Base-by-base conservation (phyloP, 2,888 invertebrate species). In the Chydorus sphaericus region DNA sequence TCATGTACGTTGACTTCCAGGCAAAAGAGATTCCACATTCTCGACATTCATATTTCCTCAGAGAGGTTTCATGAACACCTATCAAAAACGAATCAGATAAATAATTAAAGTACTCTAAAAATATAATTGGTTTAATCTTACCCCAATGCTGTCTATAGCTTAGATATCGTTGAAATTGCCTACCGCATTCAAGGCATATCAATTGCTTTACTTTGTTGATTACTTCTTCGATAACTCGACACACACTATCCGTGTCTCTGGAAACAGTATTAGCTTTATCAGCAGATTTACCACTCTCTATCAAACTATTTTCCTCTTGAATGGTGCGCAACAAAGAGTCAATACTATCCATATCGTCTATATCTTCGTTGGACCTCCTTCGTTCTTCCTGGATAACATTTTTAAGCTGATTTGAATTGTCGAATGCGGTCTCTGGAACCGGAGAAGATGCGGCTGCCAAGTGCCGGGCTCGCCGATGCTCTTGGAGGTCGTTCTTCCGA, bases 1-100 rank as follows among this genome's bases (percentile, higher is more conserved):
- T 70, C 48, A 69, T 69, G 23, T 70, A 60, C 0, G 70, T 70
- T 4, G 70, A 68, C 59, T 69, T 69, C 70, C 70, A 70, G 1
- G 70, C 70, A 56, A 70, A 70, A 0, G 65, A 64, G 37, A 65
- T 61, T 2, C 65, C 66, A 57, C 70, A 70, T 33, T 66, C 63
- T 55, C 66, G 64, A 57, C 70, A 70, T 18, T 65, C 64, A 58
- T 68, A 69, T 31, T 66, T 66, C 59, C 52, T 31, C 33, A 52
- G n/a, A 20, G 52, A 31, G 14, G 52, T 52, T 26, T 52, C 52
- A 26, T 52, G 52, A 36, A 52, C 36, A 14, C 52, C 52, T 52
- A 11, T n/a, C n/a, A 8, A 16, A 23, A 23, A 16, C 26, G n/a
- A 5, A 26, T 26, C 20, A 8, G 20, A 39, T 39, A 16, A 39